Percentiles rank a stretch among this genome's conserved stretches.
Conservation (phyloP, 2,888 invertebrate genomes). For the Pristionchus arcanus region DNA sequence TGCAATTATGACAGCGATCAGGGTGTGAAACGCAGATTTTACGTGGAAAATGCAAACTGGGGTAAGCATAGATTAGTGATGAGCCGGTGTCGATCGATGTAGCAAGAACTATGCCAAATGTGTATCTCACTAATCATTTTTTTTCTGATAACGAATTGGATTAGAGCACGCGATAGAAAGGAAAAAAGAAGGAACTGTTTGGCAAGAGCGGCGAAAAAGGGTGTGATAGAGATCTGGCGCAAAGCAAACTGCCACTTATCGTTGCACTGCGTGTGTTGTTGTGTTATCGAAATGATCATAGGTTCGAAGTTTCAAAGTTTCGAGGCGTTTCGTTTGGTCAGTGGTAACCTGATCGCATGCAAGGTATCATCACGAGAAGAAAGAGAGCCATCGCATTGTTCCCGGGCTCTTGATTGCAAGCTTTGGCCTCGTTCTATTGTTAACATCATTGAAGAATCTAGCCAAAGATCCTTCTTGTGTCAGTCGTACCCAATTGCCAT, state of each 20-base stretch:
- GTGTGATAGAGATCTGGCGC: background rate
- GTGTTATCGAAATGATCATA: background rate
- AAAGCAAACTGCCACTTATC: background rate
- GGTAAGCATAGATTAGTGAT: too few species aligned
- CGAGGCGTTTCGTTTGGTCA: background rate
- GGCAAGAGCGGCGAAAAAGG: background rate
- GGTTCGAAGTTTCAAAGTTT: background rate
- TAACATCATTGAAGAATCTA: background rate
- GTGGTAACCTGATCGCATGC: conserved; percentile 1
- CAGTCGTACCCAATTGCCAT: background rate
- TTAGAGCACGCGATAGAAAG: background rate
- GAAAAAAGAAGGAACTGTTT: background rate
- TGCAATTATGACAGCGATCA: too few species aligned
- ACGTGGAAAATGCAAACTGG: too few species aligned
- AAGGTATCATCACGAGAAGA: background rate
- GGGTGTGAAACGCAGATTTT: too few species aligned
- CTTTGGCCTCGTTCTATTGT: background rate
- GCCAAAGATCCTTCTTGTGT: too few species aligned
- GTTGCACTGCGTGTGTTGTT: background rate
- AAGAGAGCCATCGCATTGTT: background rate
- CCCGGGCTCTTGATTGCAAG: background rate
- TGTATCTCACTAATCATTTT: too few species aligned
- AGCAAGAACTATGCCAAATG: too few species aligned
- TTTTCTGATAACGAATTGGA: background rate
- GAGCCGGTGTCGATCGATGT: too few species aligned